phyloP scores from a whole-genome alignment of 2,113 vertebrate genomes.

The Scatophagus argus region DNA sequence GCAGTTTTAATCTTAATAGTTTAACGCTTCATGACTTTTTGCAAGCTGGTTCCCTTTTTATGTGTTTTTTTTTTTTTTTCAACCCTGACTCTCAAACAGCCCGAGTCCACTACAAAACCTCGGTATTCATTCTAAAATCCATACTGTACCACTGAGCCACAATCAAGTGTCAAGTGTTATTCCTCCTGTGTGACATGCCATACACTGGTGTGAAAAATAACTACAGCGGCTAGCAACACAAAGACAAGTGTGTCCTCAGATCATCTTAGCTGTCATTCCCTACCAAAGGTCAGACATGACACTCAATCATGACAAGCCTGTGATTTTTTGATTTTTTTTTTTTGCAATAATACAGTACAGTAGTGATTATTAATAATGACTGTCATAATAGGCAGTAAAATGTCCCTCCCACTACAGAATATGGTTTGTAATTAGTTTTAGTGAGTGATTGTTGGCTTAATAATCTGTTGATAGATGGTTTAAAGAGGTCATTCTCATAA shows the following conservation, averaged over 20 bases:
- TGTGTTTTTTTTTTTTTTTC: too few species aligned
- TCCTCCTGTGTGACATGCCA: not conserved
- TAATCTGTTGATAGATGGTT: slow-evolving; percentile 37
- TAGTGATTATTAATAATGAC: slow-evolving; percentile 49
- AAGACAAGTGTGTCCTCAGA: slow-evolving; percentile 36
- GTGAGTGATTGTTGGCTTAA: slow-evolving; percentile 50
- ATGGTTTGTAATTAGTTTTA: slow-evolving; percentile 40
- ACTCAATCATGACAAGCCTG: slow-evolving; percentile 26
- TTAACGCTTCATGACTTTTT: too few species aligned
- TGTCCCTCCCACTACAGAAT: slow-evolving; percentile 7
- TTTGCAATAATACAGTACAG: slow-evolving; percentile 13
- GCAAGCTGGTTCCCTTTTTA: too few species aligned
- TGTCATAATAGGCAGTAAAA: slow-evolving; percentile 27
- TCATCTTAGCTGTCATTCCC: slow-evolving; percentile 43
- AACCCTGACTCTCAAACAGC: too few species aligned
- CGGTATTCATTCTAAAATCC: too few species aligned
- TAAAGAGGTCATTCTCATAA: slow-evolving; percentile 28
- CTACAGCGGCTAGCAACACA: not conserved
- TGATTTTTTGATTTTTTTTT: too few species aligned
- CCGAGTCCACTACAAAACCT: too few species aligned
- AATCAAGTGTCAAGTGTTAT: not conserved
- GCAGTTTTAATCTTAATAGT: too few species aligned
- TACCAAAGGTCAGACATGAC: slow-evolving; percentile 46
- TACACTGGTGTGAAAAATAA: not conserved
- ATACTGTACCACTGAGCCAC: not conserved